Evolutionary conservation across 2,797 vertebrate genomes (phyloP).

Genomic region (Chloroceryle inda): DNA sequence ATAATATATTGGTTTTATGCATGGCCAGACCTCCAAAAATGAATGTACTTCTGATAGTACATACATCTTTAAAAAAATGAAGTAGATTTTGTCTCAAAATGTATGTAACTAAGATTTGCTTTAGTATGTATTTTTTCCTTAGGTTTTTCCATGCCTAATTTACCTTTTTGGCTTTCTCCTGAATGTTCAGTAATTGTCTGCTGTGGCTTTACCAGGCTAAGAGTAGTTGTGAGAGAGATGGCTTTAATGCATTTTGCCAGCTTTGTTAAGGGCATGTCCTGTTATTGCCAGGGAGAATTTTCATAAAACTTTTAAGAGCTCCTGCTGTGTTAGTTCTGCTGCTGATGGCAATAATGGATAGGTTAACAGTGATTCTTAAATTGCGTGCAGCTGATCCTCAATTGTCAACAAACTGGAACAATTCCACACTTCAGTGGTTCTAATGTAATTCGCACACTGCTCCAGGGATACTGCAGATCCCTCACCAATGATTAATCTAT

Average conservation of each 20-base stretch:
- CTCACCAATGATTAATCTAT: background rate
- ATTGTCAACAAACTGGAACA: background rate
- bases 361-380: background rate
- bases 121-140: background rate
- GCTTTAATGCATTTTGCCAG: background rate
- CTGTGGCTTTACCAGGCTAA: background rate
- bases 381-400: background rate
- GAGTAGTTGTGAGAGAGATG: background rate
- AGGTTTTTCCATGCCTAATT: background rate
- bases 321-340: background rate
- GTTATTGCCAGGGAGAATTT: background rate
- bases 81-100: slow-evolving; percentile 1
- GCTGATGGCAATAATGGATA: background rate
- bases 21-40: background rate
- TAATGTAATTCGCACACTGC: background rate
- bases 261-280: background rate
- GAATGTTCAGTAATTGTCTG: background rate
- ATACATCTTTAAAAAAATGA: background rate
- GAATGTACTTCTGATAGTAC: background rate
- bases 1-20: background rate
- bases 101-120: background rate
- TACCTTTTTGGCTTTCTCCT: background rate
- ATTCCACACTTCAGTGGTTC: background rate
- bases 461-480: background rate
- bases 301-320: background rate